Percentiles rank a stretch among this genome's conserved stretches.
These are phyloP conservation scores for Phytoseiulus persimilis DNA, from an alignment of 2,888 invertebrate species.

Conservation along the genomic window DNA sequence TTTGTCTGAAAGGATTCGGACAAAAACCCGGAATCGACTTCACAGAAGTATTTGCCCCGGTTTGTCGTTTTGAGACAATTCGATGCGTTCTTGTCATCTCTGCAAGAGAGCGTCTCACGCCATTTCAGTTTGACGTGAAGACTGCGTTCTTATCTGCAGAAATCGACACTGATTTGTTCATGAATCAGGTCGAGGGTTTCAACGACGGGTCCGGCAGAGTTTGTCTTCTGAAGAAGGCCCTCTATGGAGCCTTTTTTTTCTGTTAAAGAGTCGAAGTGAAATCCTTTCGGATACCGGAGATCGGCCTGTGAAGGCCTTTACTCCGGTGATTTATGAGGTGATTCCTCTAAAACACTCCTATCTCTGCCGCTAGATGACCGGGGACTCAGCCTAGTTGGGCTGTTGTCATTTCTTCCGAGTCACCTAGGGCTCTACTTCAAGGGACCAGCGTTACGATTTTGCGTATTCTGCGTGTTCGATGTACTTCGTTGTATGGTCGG, in stretches of 20 bases:
- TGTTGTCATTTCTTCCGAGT: no score
- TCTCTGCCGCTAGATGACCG: no score
- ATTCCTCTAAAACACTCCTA: no score
- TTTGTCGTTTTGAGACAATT: constrained; percentile 33
- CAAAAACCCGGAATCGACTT: neutral
- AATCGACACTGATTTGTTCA: constrained; percentile 41
- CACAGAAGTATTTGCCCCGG: neutral
- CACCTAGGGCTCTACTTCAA: no score
- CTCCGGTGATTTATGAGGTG: no score
- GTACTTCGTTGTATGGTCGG: no score
- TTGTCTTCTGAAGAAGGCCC: constrained; percentile 36
- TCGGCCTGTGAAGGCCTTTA: no score
- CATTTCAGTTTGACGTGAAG: constrained; percentile 41
- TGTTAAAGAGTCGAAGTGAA: no score
- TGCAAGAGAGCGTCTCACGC: constrained; percentile 20
- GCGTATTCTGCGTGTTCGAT: no score
- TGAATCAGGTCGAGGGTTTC: constrained; percentile 39
- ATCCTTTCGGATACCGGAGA: no score
- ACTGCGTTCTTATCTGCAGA: constrained; percentile 41
- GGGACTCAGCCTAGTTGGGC: no score
- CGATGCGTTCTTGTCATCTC: constrained; percentile 18
- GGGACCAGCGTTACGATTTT: no score
- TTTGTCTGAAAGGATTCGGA: constrained; percentile 18
- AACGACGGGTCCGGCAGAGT: constrained; percentile 26
- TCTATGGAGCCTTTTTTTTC: constrained; percentile 41